Conservation (phyloP, 2,113 vertebrate species). For the Geococcyx californianus region DNA sequence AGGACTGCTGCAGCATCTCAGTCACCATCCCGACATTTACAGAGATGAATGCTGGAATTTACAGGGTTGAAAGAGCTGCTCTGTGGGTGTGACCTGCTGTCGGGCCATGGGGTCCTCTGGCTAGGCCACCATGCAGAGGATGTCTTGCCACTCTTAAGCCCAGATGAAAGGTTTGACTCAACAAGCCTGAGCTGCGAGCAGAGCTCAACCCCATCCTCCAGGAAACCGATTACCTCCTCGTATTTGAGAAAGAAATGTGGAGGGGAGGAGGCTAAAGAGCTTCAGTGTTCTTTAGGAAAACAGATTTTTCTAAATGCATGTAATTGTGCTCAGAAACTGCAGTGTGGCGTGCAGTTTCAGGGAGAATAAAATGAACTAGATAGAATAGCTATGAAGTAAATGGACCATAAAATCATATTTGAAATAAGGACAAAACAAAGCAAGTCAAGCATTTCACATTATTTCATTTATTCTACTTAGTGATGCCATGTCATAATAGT, state of each 20-base stretch:
- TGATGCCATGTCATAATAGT: neutral
- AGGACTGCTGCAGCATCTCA: fast-evolving
- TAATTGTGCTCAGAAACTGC: neutral
- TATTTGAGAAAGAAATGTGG: neutral
- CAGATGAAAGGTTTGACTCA: neutral
- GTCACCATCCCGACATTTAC: neutral
- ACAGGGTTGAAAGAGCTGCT: neutral
- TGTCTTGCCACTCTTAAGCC: neutral
- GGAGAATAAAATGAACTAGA: conserved; percentile 2
- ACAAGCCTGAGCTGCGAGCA: neutral
- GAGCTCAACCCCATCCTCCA: neutral
- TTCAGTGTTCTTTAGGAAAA: neutral
- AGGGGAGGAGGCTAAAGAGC: neutral
- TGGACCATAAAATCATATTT: conserved; percentile 41
- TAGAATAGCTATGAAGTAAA: conserved; percentile 29
- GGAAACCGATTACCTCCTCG: neutral
- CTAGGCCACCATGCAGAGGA: neutral
- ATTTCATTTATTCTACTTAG: conserved; percentile 40
- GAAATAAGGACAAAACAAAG: conserved; percentile 51
- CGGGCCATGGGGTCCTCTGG: neutral
- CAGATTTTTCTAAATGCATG: neutral
- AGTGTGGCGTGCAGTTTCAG: neutral
- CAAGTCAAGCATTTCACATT: conserved; percentile 7
- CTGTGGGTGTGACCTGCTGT: neutral
- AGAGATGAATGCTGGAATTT: neutral